Percentiles rank a stretch among this genome's conserved stretches.
Conservation (phyloP, 2,113 vertebrate genomes). For the Muscicapa adusta region DNA sequence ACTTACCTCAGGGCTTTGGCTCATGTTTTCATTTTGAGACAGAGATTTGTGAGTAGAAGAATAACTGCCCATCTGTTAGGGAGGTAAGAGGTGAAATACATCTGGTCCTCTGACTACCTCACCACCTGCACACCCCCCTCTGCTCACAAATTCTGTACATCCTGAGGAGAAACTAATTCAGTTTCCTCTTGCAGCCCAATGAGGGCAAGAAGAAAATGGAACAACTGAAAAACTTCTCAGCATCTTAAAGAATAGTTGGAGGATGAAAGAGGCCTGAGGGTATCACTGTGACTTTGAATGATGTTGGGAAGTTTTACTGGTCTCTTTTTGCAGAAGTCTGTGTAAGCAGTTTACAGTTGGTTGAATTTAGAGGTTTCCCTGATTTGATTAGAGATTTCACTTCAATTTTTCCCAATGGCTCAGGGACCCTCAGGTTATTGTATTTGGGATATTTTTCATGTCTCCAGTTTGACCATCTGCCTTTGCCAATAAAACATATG, state of each 20-base stretch:
- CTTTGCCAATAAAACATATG: neutral
- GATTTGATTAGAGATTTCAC: neutral
- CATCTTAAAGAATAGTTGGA: neutral
- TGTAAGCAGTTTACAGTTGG: neutral
- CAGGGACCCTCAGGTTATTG: neutral
- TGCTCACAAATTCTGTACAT: neutral
- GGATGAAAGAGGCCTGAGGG: neutral
- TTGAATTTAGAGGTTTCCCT: neutral
- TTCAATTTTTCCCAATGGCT: neutral
- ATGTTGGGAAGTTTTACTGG: neutral
- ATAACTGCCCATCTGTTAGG: slow-evolving; percentile 19
- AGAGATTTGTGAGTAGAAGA: neutral
- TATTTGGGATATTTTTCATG: neutral
- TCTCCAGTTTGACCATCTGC: neutral
- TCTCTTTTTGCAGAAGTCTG: neutral
- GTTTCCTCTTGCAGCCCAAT: neutral
- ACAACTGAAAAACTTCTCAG: neutral
- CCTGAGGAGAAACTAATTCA: neutral
- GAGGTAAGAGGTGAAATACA: neutral
- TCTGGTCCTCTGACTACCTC: neutral
- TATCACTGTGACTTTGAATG: neutral
- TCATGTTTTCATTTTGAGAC: neutral
- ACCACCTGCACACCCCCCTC: neutral
- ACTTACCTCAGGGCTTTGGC: neutral
- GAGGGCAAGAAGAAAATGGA: neutral